A percentile compares a stretch with the other conserved stretches of the same genome.
phyloP scores from a whole-genome alignment of 1,140 invertebrate genomes.

The Mactra quadrangularis region DNA sequence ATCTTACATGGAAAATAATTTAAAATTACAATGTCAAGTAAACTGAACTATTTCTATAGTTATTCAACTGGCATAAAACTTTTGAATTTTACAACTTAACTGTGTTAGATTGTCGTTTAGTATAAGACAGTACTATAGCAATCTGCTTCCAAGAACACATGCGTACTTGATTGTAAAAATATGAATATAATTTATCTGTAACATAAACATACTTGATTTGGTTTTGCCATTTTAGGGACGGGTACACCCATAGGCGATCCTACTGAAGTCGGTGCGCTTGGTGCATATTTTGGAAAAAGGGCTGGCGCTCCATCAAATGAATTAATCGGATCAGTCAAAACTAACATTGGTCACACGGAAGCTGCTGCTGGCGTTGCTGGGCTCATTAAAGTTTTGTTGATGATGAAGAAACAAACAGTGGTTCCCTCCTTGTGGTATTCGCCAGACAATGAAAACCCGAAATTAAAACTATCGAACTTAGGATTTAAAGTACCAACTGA shows the following conservation, averaged over 20 bases:
- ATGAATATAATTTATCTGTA: too few species aligned
- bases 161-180: too few species aligned
- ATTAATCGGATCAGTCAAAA: slow-evolving; percentile 95
- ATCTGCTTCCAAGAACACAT: too few species aligned
- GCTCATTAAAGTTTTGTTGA: slow-evolving; percentile 93
- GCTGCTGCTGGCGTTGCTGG: slow-evolving; percentile 95
- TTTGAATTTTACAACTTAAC: too few species aligned
- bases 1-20: too few species aligned
- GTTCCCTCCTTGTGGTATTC: slow-evolving; percentile 94
- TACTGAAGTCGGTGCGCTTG: slow-evolving; percentile 88
- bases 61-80: too few species aligned
- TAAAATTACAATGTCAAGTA: too few species aligned
- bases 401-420: slow-evolving; percentile 93
- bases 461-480: slow-evolving; percentile 87
- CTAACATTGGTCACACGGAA: slow-evolving; percentile 98
- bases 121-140: too few species aligned
- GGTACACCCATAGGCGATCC: slow-evolving; percentile 96
- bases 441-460: slow-evolving; percentile 89
- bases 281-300: neutral
- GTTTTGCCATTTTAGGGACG: too few species aligned
- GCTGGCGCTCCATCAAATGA: neutral
- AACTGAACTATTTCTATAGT: too few species aligned
- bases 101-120: too few species aligned
- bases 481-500: slow-evolving; percentile 90
- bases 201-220: too few species aligned